Evolutionary conservation across 2,797 vertebrate species (phyloP), one percentile per base, ranked within the genome.

Genomic region (Gastrophryne carolinensis): DNA sequence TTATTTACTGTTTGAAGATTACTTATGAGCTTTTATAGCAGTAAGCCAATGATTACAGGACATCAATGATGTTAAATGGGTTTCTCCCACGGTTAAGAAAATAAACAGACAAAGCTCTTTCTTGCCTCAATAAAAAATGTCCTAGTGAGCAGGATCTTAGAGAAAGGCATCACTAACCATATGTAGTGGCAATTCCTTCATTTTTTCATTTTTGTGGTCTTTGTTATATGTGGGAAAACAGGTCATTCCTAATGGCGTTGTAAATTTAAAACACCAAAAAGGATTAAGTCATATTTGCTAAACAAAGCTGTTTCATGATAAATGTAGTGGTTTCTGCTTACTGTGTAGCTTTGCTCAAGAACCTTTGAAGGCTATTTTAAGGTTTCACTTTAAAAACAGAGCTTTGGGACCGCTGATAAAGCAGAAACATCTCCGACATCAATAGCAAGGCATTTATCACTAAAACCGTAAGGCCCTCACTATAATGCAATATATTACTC

Each of bases 401-500:
- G 82, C 84, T 81, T 81, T 78, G 78, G 73, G 82, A 82, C 68
- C 81, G 85, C 85, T 87, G 82, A 87, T 83, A 88, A 88, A 86
- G 84, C 87, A 89, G 81, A 89, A 87, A 86, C 24, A 69, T 78
- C 79, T 56, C 75, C 82, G 85, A 84, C 77, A 72, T 81, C 86
- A 82, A 85, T 86, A 81, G 78, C 83, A 85, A 67, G 75, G 69
- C 70, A 83, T 3, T 72, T 78, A 83, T 82, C 83, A 81, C 82
- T 85, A 75, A 63, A 69, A 72, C 80, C 75, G 82, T 82, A 84
- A 82, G 72, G 74, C 60, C 57, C 35, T 71, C 82, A 86, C 87
- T 90, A 88, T 86, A 80, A 80, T 76, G 84, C 86, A 82, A 90
- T 90, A 90, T 84, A 82, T 81, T 54, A 74, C 29, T 52, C 73